Base-by-base conservation (phyloP, 2,113 vertebrate species). In the Taxidea taxus region DNA sequence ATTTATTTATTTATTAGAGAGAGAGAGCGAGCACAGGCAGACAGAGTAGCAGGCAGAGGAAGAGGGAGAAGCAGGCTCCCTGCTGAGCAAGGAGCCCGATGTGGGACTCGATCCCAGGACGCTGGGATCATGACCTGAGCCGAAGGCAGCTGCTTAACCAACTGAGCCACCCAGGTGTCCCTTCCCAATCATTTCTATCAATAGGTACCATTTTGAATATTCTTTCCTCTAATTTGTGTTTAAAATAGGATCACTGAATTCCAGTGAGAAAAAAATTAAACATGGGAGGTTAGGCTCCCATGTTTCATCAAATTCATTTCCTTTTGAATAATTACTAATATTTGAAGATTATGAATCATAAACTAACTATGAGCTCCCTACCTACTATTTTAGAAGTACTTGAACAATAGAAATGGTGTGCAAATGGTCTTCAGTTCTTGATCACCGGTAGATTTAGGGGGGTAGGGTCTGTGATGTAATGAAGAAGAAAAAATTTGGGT, bases 291-390 rank as follows among this genome's bases (percentile, higher is more conserved):
- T 78, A 60, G 54, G 3, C 47, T 88, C 60, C 16, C 27, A 74
- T 93, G 39, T 86, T 93, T 93, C 10, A 80, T 70, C 93, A 88
- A 96, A 94, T 91, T 91, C n/a, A 6, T 96, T 96, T 96, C 56
- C 74, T 21, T 91, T 97, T 74, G 97, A 6, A 0, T 97, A 98
- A 98, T 97, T 97, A 85, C 42, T 91, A 97, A 88, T 96, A 81
- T 81, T 96, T 98, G 68, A 93, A 96, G 62, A 96, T 97, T 98
- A 96, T 98, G 92, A 97, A 91, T 98, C 60, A 95, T 56, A 87
- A 92, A 68, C 64, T 81, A 91, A 82, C 89, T 37, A 3, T 20
- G 86, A 66, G 12, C 97, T 96, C 81, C 90, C 42, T 95, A 77
- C 51, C 75, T 77, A 37, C 90, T 97, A 90, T 96, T 93, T 97